phyloP scores from a whole-genome alignment of 2,888 invertebrate genomes.

The Scaptomyza tumidula region DNA sequence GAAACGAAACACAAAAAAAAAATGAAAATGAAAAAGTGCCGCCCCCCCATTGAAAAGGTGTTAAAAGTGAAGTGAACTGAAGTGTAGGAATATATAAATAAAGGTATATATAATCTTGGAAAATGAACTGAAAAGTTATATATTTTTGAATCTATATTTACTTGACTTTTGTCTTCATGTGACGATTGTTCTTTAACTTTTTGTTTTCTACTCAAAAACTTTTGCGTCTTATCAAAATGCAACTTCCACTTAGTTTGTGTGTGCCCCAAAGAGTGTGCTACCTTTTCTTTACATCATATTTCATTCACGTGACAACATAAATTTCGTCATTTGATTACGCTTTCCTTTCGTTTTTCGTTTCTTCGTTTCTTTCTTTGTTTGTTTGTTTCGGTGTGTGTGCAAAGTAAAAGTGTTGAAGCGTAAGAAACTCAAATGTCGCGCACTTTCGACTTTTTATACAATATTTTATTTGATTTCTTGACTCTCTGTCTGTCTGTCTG shows the following conservation, averaged over 20 bases:
- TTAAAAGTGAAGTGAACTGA: constrained; percentile 8
- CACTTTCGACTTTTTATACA: constrained; percentile 23
- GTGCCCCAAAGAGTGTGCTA: constrained; percentile 3
- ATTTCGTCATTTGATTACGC: constrained; percentile 27
- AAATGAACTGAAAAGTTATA: background rate
- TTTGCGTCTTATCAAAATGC: background rate
- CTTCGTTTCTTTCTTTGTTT: background rate
- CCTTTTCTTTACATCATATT: constrained; percentile 2
- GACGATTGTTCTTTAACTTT: background rate
- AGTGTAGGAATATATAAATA: background rate
- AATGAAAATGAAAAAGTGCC: constrained; percentile 4
- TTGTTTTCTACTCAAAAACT: background rate
- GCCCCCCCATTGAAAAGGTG: constrained; percentile 12
- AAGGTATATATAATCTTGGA: background rate
- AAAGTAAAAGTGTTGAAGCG: background rate
- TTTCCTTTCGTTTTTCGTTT: background rate
- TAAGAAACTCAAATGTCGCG: constrained; percentile 7
- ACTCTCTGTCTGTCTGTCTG: constrained; percentile 7
- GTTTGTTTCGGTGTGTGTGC: background rate
- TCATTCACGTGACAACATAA: constrained; percentile 14
- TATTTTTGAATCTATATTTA: background rate
- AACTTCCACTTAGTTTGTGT: constrained; percentile 1
- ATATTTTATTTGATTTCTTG: constrained; percentile 27
- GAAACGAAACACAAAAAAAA: background rate
- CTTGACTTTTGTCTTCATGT: too few species aligned